phyloP scores from a whole-genome alignment of 2,113 vertebrate genomes.

The Holacanthus passer region DNA sequence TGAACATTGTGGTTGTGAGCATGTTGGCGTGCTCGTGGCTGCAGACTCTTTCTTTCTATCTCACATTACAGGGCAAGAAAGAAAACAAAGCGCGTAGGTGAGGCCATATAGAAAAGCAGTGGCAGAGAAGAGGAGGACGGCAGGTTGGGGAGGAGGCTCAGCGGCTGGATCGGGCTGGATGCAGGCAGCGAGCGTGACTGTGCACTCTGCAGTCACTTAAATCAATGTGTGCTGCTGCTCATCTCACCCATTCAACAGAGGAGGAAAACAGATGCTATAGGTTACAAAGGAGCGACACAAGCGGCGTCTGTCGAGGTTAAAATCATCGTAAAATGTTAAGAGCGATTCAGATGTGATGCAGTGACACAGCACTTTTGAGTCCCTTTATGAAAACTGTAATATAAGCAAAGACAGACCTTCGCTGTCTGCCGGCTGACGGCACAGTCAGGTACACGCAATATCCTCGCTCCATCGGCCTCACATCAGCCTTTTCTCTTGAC shows the following conservation, averaged over 20 bases:
- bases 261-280: constrained; percentile 21
- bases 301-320: not conserved
- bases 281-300: constrained; percentile 4
- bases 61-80: not conserved
- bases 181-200: constrained; percentile 64
- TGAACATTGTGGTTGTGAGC: not conserved
- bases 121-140: constrained; percentile 4
- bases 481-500: constrained; percentile 41
- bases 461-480: constrained; percentile 35
- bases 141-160: constrained; percentile 1
- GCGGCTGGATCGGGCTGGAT: constrained; percentile 24
- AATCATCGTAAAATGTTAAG: constrained; percentile 17
- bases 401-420: constrained; percentile 24
- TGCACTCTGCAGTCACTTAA: constrained; percentile 66
- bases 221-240: constrained; percentile 56
- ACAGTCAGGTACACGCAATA: constrained; percentile 48
- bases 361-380: not conserved
- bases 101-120: constrained; percentile 20
- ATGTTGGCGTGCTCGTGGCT: not conserved
- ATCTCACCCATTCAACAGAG: constrained; percentile 9
- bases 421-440: constrained; percentile 32
- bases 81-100: not conserved
- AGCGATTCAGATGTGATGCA: constrained; percentile 3
- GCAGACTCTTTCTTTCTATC: not conserved
- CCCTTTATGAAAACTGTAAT: constrained; percentile 32